phyloP scores from a whole-genome alignment of 1,140 invertebrate genomes.

The Eupristina koningsbergeri region DNA sequence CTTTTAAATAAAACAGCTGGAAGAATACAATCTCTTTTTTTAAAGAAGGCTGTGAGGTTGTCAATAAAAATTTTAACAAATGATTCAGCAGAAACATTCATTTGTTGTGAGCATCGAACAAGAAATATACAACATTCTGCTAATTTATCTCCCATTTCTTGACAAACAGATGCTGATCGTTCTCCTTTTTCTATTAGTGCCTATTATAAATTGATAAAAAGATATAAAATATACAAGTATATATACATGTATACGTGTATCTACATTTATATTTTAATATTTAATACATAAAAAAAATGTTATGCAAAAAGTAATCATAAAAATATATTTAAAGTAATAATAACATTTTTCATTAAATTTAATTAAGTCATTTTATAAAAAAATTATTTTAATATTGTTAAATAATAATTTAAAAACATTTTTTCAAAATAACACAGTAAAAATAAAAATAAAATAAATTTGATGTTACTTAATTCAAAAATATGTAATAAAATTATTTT shows the following conservation, averaged over 20 bases:
- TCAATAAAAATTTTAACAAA: slow-evolving; percentile 73
- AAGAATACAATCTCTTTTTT: slow-evolving; percentile 77
- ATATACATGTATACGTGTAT: neutral
- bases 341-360: neutral
- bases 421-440: too few species aligned
- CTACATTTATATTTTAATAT: too few species aligned
- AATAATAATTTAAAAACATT: too few species aligned
- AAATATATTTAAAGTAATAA: neutral
- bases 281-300: neutral
- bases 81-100: slow-evolving; percentile 61
- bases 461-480: too few species aligned
- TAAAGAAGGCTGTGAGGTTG: slow-evolving; percentile 76
- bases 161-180: slow-evolving; percentile 77
- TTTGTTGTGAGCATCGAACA: slow-evolving; percentile 75
- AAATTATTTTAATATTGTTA: too few species aligned
- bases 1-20: slow-evolving; percentile 79
- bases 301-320: neutral
- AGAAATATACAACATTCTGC: slow-evolving; percentile 79
- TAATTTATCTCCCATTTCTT: slow-evolving; percentile 80
- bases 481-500: neutral
- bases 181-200: slow-evolving; percentile 78
- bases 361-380: too few species aligned
- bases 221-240: neutral
- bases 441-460: too few species aligned
- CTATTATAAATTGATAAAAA: slow-evolving; percentile 57